Evolutionary conservation across 2,888 invertebrate genomes (phyloP), one percentile per base, ranked within the genome.

Genomic region (Baccha elongata): DNA sequence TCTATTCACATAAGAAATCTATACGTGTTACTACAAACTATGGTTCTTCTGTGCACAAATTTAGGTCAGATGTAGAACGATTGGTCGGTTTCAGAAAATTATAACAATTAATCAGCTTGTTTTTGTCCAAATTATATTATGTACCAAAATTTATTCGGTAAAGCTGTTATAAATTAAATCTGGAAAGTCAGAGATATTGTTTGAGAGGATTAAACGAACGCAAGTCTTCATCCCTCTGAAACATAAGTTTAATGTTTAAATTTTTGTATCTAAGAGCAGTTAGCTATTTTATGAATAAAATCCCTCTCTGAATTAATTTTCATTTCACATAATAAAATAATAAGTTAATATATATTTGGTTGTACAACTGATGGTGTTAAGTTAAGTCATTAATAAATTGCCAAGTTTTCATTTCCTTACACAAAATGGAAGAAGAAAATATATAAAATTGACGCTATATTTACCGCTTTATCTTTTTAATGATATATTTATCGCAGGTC

Each of bases 21-120:
- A n/a, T n/a, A n/a, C n/a, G n/a, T n/a, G 35, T 11, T 35, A 6
- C 3, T 26, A 26, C 26, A 26, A 26, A 26, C 26, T 26, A 4
- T 6, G 26, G 26, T 26, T 6, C 26, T 3, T 3, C 26, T 4
- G 26, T 26, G 26, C 26, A 26, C 6, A 6, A 6, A 26, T 46
- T 46, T n/a, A 46, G 11, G 46, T 46, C 46, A 46, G 13, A 19
- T 19, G 17, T 1, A 17, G 15, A 42, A 42, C 15, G 15, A 42
- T 15, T 55, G 32, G 29, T 40, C 35, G 55, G 35, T 46, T 69
- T 58, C 48, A 26, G 17, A 15, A 11, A 48, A 58, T 55, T 48
- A 37, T 15, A 58, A 26, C 58, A 58, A 69, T 69, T 46, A 69
- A 69, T 69, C 69, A 58, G 48, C 37, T 69, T 37, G 21, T 19